Evolutionary conservation across 2,113 vertebrate genomes (phyloP), one percentile per base, ranked within the genome.

Genomic region (Agelaius tricolor): DNA sequence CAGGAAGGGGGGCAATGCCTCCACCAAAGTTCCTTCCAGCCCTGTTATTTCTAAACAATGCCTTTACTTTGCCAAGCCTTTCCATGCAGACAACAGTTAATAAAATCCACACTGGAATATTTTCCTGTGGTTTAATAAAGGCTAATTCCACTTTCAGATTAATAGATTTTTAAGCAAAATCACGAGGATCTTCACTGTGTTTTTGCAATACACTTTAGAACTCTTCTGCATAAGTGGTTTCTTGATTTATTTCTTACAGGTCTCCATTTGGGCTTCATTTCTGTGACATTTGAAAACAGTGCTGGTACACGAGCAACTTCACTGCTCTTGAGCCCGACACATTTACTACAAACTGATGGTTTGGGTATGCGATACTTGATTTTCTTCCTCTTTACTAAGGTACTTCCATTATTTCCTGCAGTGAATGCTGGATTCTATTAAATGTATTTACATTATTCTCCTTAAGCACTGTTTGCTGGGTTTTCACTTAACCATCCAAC

Each of bases 381-480:
- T 91, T 94, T 82, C 55, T 66, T 37, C 66, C 49, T 68, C 39
- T 81, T 83, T 55, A n/a, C 54, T 63, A 51, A 65, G 15, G 52
- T 51, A 55, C 19, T 27, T 76, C 77, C 82, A 77, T 58, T 72
- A 84, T 69, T 74, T 87, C 83, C 55, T 57, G 52, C 88, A 94
- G 61, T 15, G 51, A 92, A 59, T 71, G 39, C 83, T 95, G 93
- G 83, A 84, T 94, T 95, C 76, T 62, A 91, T 95, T 95, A 97
- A 79, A 87, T 19, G 15, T 94, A 93, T 97, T 97, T 97, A 96
- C 96, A 96, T 95, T 96, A 95, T 96, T 96, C 67, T 94, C 75
- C 57, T 63, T 79, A 90, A 96, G 88, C 86, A 88, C 75, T 90
- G 54, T 89, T 95, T 82, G 62, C 89, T 84, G 61, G 23, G 55